Conservation (phyloP, 2,888 invertebrate species). For the Sesia bembeciformis region DNA sequence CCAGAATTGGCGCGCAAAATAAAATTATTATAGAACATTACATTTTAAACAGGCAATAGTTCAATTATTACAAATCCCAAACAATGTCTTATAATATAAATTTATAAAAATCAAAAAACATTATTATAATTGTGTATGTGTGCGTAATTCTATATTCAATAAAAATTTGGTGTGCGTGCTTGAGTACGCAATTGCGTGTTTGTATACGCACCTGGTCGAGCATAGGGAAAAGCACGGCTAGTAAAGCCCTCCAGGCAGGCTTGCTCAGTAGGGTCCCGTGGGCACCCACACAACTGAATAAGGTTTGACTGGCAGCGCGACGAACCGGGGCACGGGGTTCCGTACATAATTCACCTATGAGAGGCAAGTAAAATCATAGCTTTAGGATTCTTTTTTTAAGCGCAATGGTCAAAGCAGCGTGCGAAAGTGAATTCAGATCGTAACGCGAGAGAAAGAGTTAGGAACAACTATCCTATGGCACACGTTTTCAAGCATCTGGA, state of each 20-base stretch:
- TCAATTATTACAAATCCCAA: neutral
- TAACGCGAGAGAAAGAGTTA: too few species aligned
- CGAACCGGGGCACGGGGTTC: conserved; percentile 96
- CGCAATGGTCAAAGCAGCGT: neutral
- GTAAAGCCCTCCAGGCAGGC: conserved; percentile 93
- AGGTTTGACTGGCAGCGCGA: conserved; percentile 96
- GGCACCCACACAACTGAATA: conserved; percentile 97
- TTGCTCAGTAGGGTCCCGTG: conserved; percentile 92
- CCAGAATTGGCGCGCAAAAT: too few species aligned
- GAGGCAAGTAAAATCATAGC: neutral
- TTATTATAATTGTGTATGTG: neutral
- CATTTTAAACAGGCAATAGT: too few species aligned
- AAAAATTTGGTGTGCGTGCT: too few species aligned
- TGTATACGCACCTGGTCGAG: conserved; percentile 84
- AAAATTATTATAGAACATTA: too few species aligned
- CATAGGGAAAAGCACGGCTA: conserved; percentile 95
- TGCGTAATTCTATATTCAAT: too few species aligned
- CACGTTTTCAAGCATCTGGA: too few species aligned
- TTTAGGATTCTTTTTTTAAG: neutral
- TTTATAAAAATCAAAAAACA: neutral
- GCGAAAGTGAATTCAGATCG: neutral
- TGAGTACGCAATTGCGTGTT: too few species aligned
- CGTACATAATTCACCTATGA: conserved; percentile 89
- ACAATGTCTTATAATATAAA: neutral
- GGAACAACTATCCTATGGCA: too few species aligned